Base-by-base conservation (phyloP, 2,888 invertebrate species). In the Rosalia funebris region DNA sequence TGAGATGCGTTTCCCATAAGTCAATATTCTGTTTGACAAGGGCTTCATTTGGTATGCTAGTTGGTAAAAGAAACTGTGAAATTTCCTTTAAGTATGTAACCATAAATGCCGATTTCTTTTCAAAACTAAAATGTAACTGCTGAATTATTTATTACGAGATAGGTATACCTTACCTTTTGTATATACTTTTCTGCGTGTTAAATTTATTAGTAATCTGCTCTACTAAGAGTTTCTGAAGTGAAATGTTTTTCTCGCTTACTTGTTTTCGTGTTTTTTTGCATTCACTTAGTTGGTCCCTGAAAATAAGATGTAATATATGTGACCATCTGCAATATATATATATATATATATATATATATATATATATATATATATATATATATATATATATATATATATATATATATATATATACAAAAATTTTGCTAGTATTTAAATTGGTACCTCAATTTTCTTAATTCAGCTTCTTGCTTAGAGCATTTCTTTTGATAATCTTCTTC, bases 201-300 rank as follows among this genome's bases (percentile, higher is more conserved):
- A 39, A 61, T n/a, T 53, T 61, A 31, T 61, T 52, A 16, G 31
- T 39, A 7, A 46, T 36, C 32, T 57, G 52, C 32, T 61, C 60
- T 14, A 61, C 12, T 11, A 61, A 39, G 10, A 52, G 11, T 39
- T 50, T 57, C 45, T 61, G 60, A 19, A 61, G 55, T 0, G 39
- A 52, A 9, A 34, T 11, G 9, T 56, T 61, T 15, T 45, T 56
- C 4, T 46, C 52, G 2, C 12, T n/a, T 15, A 34, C 19, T 5
- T 46, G 25, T 31, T 52, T 52, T 7, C 31, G 19, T 19, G 55
- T 32, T 19, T 45, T 45, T 10, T 45, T 39, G 7, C 25, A 15
- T 20, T 20, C 25, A 14, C 36, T 14, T n/a, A 56, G 17, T 19
- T 39, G 37, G 1, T 36, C 17, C 3, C 47, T 48, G 7, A 25